Evolutionary conservation across 2,113 vertebrate species (phyloP).

Genomic region (Casuarius casuarius): DNA sequence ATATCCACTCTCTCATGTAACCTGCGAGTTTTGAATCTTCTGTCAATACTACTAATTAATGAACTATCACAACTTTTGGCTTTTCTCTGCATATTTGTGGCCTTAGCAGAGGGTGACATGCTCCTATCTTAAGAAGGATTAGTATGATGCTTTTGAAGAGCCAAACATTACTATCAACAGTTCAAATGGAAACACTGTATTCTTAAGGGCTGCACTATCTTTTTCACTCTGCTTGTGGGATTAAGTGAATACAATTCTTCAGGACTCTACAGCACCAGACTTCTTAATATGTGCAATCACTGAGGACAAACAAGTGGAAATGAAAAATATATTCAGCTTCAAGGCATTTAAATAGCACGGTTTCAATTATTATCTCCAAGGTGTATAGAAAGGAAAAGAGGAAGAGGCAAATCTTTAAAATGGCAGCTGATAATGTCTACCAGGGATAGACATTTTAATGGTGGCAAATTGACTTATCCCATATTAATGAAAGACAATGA

Average conservation of each 20-base stretch:
- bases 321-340: constrained; percentile 11
- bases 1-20: not conserved
- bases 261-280: not conserved
- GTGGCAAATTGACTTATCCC: not conserved
- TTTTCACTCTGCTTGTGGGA: not conserved
- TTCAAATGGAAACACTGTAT: not conserved
- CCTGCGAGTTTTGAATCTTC: constrained; percentile 22
- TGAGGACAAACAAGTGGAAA: constrained; percentile 13
- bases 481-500: not conserved
- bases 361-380: constrained; percentile 31
- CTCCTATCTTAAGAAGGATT: not conserved
- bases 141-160: constrained; percentile 11
- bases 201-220: not conserved
- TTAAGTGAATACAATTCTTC: not conserved
- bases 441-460: not conserved
- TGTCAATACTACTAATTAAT: constrained; percentile 35
- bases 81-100: constrained; percentile 35
- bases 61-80: constrained; percentile 36
- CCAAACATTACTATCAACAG: constrained; percentile 3
- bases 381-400: not conserved
- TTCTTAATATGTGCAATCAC: not conserved
- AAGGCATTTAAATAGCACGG: constrained; percentile 9
- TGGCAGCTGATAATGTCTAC: not conserved
- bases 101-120: not conserved
- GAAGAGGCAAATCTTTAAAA: not conserved